A percentile compares a stretch with the other conserved stretches of the same genome.
phyloP scores from a whole-genome alignment of 1,140 invertebrate species.

The Daktulosphaira vitifoliae region DNA sequence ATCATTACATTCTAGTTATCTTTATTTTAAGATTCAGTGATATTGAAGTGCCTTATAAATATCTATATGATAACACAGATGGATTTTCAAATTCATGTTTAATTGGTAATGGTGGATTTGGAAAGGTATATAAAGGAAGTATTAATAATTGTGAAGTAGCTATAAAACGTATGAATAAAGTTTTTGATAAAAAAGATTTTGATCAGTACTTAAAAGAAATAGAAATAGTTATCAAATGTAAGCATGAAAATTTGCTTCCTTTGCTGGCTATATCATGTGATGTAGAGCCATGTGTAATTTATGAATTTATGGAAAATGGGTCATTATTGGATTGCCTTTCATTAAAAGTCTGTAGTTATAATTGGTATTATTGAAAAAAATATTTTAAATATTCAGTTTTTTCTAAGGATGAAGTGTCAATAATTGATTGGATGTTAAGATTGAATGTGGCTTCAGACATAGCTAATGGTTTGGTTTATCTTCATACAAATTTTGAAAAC shows the following conservation, averaged over 20 bases:
- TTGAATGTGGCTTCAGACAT: constrained; percentile 53
- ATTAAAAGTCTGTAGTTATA: constrained; percentile 40
- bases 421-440: constrained; percentile 47
- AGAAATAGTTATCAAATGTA: constrained; percentile 25
- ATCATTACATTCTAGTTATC: no score
- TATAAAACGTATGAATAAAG: constrained; percentile 32
- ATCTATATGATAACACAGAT: constrained; percentile 28
- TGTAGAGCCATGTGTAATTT: constrained; percentile 56
- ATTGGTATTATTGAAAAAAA: neutral
- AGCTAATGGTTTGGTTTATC: constrained; percentile 52
- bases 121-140: constrained; percentile 32
- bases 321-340: constrained; percentile 55
- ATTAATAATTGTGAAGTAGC: constrained; percentile 28
- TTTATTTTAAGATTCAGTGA: constrained; percentile 8
- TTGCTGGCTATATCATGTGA: constrained; percentile 58
- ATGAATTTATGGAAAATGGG: constrained; percentile 59
- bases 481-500: constrained; percentile 50
- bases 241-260: constrained; percentile 51
- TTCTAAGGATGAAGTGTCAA: constrained; percentile 40
- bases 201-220: constrained; percentile 36
- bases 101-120: constrained; percentile 34
- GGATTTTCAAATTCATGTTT: constrained; percentile 28
- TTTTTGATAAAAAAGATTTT: constrained; percentile 18
- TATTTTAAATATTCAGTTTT: neutral
- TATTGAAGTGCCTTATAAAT: constrained; percentile 25